A percentile compares a stretch with the other conserved stretches of the same genome.
These are phyloP conservation scores for Peromyscus nudipes DNA, from an alignment of 2,797 vertebrate species.

Conservation along the genomic window DNA sequence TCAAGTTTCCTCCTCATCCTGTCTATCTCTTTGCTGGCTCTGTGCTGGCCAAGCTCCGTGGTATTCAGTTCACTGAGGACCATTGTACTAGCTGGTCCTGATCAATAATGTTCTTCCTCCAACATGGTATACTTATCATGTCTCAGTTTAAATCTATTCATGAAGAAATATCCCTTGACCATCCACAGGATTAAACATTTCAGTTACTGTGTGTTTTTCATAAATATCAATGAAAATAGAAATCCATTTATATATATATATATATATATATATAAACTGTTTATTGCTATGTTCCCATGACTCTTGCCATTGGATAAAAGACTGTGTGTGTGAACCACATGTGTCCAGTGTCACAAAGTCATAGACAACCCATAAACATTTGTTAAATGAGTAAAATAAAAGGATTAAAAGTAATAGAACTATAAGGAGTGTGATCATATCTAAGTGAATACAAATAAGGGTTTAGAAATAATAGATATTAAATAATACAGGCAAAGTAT, in stretches of 20 bases:
- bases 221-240: conserved; percentile 42
- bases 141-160: not conserved
- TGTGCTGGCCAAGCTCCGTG: not conserved
- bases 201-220: not conserved
- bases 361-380: not conserved
- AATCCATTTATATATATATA: not conserved
- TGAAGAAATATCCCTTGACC: not conserved
- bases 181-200: not conserved
- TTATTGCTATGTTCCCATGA: not conserved
- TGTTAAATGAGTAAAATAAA: conserved; percentile 17
- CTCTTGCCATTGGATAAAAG: not conserved
- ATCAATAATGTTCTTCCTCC: not conserved
- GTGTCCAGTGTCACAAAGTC: not conserved
- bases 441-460: not conserved
- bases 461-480: not conserved
- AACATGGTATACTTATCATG: not conserved
- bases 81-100: not conserved
- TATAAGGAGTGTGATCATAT: not conserved
- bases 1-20: not conserved
- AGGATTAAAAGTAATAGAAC: not conserved
- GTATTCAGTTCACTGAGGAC: not conserved
- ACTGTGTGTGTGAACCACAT: not conserved
- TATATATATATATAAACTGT: not conserved
- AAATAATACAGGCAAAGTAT: not conserved
- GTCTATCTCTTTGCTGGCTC: not conserved